Conservation (phyloP, 2,113 vertebrate species). For the Arenaria interpres region DNA sequence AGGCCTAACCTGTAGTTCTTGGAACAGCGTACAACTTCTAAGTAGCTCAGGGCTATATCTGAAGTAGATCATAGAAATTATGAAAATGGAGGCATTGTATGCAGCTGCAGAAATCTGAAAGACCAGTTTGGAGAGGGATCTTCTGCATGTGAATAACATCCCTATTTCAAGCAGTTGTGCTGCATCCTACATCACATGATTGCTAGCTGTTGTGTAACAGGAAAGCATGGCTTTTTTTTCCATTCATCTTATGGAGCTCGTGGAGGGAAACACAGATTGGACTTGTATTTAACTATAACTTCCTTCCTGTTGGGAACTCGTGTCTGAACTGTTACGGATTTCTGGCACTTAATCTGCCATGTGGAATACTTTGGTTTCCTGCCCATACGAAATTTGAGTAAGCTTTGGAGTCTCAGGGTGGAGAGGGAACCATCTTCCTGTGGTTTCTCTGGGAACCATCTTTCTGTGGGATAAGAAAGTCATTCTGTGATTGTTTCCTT, state of each 20-base stretch:
- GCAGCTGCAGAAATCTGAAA: neutral
- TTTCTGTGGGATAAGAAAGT: neutral
- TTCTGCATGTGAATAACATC: neutral
- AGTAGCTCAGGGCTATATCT: neutral
- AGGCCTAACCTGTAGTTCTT: neutral
- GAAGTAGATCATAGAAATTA: neutral
- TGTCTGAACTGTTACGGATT: fast-evolving
- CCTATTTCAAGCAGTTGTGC: neutral
- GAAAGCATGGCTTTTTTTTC: neutral
- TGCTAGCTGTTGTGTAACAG: neutral
- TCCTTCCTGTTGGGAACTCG: slow-evolving; percentile 26
- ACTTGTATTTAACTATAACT: slow-evolving; percentile 21
- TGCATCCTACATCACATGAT: neutral
- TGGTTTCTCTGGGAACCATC: neutral
- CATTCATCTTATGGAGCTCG: neutral
- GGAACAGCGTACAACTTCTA: neutral
- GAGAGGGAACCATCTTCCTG: neutral
- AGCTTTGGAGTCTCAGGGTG: neutral
- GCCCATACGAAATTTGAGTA: neutral
- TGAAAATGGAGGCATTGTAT: neutral
- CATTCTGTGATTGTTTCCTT: neutral
- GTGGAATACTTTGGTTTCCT: slow-evolving; percentile 5
- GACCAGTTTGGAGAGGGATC: neutral
- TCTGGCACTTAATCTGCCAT: neutral
- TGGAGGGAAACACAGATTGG: neutral